Evolutionary conservation across 2,888 invertebrate genomes (phyloP), one percentile per base, ranked within the genome.

Genomic region (Ennomos quercinarius): DNA sequence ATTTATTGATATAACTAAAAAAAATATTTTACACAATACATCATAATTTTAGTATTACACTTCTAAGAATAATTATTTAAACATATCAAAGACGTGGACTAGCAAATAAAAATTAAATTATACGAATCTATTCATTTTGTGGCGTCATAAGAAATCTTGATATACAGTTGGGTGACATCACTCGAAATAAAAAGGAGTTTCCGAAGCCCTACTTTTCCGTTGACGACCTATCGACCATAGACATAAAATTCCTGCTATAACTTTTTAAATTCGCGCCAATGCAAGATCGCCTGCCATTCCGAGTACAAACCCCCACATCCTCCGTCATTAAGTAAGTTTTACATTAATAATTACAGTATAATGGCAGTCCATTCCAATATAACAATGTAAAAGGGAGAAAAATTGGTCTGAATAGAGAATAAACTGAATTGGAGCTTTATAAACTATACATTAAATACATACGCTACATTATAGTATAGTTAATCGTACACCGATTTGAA

Each of bases 1-100:
- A 91, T 91, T 91, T 91, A 92, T 91, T 91, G 91, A 90, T 91
- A 87, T 88, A 90, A 89, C 87, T 88, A 90, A 90, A 89, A 79
- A 89, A 89, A 89, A 89, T 89, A 87, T 90, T 89, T 90, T 91
- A 89, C 91, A 92, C 88, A 89, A 88, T 90, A 91, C 89, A 89
- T 90, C 90, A 89, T 87, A 89, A 90, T 92, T 27, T 27, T 92
- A 92, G 91, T 92, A 86, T 90, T 91, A 91, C 88, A 91, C 88
- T 79, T 81, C 91, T 92, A 92, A 88, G 87, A 87, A 90, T 91
- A 88, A 88, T 89, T 87, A 89, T 85, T 89, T 88, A 84, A 89
- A 91, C 87, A 90, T 89, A 91, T 86, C 81, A 87, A 85, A 87
- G 83, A 85, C 72, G 85, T 86, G 89, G 91, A 92, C 91, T 92